These are phyloP conservation scores for Tipula lateralis DNA, from an alignment of 2,888 invertebrate genomes.

Conservation along the genomic window DNA sequence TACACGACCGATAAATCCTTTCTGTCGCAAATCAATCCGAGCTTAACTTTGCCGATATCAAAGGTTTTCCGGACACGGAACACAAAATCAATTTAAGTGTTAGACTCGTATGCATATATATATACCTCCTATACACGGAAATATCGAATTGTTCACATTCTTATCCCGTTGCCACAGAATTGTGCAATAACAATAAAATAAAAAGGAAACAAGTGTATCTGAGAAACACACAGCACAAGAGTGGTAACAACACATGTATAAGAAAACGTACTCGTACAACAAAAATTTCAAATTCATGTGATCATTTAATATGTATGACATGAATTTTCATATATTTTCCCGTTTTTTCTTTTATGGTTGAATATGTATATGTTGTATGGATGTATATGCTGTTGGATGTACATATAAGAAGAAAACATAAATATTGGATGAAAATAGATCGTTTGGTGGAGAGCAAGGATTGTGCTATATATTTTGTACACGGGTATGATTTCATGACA, in stretches of 20 bases:
- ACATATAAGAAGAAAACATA: background rate
- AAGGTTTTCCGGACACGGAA: no score
- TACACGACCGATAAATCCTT: background rate
- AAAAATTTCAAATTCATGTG: constrained; percentile 32
- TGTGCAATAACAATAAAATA: constrained; percentile 1
- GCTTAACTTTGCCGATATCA: background rate
- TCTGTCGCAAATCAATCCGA: background rate
- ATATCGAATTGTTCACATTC: background rate
- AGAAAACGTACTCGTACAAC: constrained; percentile 7
- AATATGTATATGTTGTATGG: background rate
- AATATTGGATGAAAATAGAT: constrained; percentile 1
- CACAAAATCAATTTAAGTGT: background rate
- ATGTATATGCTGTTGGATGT: background rate
- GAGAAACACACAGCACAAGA: background rate
- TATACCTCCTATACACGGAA: no score
- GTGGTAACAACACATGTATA: background rate
- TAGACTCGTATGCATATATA: background rate
- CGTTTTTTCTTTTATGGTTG: background rate
- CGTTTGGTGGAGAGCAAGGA: background rate
- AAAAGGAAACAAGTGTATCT: background rate
- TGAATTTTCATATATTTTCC: constrained; percentile 30
- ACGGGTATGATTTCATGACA: background rate
- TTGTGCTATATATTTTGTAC: background rate
- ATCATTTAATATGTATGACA: constrained; percentile 34
- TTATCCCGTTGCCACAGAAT: background rate